These are phyloP conservation scores for Nymphalis io DNA, from an alignment of 1,140 invertebrate genomes.

Conservation along the genomic window DNA sequence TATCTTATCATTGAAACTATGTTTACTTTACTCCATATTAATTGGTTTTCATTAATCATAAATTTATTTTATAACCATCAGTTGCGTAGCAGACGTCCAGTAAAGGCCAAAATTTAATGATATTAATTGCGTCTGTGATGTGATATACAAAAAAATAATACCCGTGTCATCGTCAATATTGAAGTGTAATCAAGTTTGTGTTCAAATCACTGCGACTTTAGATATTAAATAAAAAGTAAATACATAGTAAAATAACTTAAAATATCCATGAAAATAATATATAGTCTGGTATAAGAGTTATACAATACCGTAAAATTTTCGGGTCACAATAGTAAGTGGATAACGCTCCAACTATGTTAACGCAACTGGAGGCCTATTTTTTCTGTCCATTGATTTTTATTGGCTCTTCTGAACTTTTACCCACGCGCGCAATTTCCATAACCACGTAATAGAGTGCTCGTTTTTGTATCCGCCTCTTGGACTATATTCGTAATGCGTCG, in stretches of 20 bases:
- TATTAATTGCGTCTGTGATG: no score
- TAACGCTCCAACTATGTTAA: conserved; percentile 35
- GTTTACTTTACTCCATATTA: no score
- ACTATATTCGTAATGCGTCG: conserved; percentile 44
- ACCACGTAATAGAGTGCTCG: conserved; percentile 30
- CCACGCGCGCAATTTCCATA: conserved; percentile 42
- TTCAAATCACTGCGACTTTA: no score
- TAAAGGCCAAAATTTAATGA: no score
- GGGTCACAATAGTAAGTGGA: conserved; percentile 34
- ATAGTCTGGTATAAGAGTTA: conserved; percentile 13
- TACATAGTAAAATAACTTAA: background rate
- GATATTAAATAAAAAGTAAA: no score
- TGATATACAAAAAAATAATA: no score
- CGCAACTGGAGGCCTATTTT: conserved; percentile 41
- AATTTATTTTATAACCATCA: no score
- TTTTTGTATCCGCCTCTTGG: conserved; percentile 29
- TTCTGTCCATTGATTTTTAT: conserved; percentile 53
- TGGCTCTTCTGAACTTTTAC: conserved; percentile 39
- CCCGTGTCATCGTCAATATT: no score
- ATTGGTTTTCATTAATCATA: no score
- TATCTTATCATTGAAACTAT: no score
- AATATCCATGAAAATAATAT: background rate
- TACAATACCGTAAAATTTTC: conserved; percentile 27
- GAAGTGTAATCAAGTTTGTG: no score
- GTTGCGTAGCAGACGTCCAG: no score